Percentiles rank a stretch among this genome's conserved stretches.
Evolutionary conservation across 2,113 vertebrate species (phyloP).

Genomic region (Pelvicachromis taeniatus): DNA sequence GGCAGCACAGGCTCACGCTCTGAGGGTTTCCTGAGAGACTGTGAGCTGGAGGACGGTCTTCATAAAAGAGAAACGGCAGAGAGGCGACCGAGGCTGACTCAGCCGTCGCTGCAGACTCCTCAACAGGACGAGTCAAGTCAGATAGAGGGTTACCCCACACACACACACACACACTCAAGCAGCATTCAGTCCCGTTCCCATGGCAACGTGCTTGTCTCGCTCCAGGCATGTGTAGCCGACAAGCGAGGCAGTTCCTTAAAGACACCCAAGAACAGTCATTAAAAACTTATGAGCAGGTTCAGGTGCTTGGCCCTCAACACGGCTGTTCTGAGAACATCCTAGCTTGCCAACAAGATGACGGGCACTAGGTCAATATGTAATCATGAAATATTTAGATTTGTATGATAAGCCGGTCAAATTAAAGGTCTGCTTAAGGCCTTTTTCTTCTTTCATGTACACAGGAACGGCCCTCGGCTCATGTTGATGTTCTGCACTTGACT

Average conservation of each 20-base stretch:
- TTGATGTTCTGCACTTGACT: background rate
- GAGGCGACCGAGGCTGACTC: slow-evolving; percentile 26
- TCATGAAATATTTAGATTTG: background rate
- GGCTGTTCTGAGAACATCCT: background rate
- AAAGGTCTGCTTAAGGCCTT: background rate
- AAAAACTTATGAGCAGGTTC: slow-evolving; percentile 22
- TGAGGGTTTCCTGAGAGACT: background rate
- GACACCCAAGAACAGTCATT: slow-evolving; percentile 9
- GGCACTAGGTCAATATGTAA: background rate
- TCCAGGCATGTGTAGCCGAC: slow-evolving; percentile 3
- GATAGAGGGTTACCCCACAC: slow-evolving; percentile 30
- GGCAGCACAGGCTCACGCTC: background rate
- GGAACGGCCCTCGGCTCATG: background rate
- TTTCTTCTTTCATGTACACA: background rate
- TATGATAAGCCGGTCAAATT: background rate
- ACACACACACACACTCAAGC: background rate
- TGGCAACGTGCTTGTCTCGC: slow-evolving; percentile 36
- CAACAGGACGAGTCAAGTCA: background rate
- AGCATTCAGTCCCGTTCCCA: slow-evolving; percentile 35
- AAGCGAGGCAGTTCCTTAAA: slow-evolving; percentile 18
- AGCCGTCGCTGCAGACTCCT: slow-evolving; percentile 13
- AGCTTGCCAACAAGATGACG: background rate
- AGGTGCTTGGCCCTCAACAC: background rate
- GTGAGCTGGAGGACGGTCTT: background rate
- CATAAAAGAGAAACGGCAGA: background rate